Base-by-base conservation (phyloP, 2,797 vertebrate genomes). In the Oreochromis mossambicus region DNA sequence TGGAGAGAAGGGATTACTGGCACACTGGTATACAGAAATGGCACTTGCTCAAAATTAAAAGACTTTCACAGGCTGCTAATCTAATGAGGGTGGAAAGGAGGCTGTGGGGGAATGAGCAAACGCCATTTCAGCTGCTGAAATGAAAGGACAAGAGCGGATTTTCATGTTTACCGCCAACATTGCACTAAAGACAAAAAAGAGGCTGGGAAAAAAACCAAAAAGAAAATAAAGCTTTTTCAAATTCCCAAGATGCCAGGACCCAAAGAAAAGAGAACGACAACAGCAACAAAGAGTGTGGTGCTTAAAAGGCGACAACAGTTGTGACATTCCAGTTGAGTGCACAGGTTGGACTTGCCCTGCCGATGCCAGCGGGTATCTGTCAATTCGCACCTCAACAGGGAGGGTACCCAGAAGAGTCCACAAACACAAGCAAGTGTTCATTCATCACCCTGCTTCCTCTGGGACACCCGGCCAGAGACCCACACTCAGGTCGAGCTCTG, bases 11-110 rank as follows among this genome's bases (percentile, higher is more conserved):
- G 92, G 95, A 96, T 96, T 96, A 95, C 91, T 93, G 92, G 93
- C 92, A 94, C 90, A 51, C 89, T 92, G 91, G 93, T 93, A 89
- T 89, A 94, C 92, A 94, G 93, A 95, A 96, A 96, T 93, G 94
- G 93, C 94, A 94, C 93, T 94, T 94, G 87, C 91, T 95, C 92
- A 93, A 95, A 96, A 96, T 96, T 94, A 96, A 95, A 95, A 96
- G 95, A 95, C 94, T 95, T 96, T 95, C 95, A 94, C 92, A 95
- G 93, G 91, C 92, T 83, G 85, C 93, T 95, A 95, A 96, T 96
- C 94, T 95, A 95, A 96, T 95, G 95, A 95, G 93, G 88, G 88
- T 87, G 88, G 90, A 85, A 81, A 77, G 78, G 88, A 63, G 86
- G 80, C 58, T 21, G 63, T 55, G 50, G 82, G 81, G 61, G 58